Percentiles rank a stretch among this genome's conserved stretches.
Conservation (phyloP, 2,888 invertebrate genomes). For the Diplazon laetatorius region DNA sequence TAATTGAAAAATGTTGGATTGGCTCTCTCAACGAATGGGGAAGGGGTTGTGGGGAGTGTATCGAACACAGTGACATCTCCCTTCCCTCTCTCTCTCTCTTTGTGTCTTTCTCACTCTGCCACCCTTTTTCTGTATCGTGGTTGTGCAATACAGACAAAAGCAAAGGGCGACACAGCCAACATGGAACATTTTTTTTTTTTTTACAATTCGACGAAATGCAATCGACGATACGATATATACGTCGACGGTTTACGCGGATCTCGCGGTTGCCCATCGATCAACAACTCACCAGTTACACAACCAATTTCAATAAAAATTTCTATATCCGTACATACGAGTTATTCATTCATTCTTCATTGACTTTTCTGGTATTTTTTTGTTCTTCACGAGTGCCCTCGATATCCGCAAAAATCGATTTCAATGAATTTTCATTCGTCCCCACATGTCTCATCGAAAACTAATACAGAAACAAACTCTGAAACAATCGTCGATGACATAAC, state of each 20-base stretch:
- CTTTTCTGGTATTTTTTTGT: not conserved
- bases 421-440: not conserved
- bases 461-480: not conserved
- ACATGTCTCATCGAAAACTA: too few species aligned
- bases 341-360: not conserved
- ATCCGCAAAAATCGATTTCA: not conserved
- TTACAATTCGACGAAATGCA: conserved; percentile 24
- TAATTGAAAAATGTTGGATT: conserved; percentile 73
- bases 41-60: conserved; percentile 57
- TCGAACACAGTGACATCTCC: too few species aligned
- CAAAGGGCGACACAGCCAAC: conserved; percentile 6
- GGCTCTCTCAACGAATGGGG: conserved; percentile 56
- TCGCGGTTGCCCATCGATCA: conserved; percentile 39
- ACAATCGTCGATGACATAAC: not conserved
- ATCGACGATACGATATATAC: conserved; percentile 13
- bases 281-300: conserved; percentile 27
- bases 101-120: too few species aligned
- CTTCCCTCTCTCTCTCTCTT: too few species aligned
- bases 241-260: not conserved
- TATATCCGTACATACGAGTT: not conserved
- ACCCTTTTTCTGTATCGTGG: not conserved
- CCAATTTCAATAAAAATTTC: conserved; percentile 21
- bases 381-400: not conserved
- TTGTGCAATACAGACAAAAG: conserved; percentile 3
- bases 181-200: too few species aligned